phyloP scores from a whole-genome alignment of 2,797 vertebrate species.

The Chelonia mydas region DNA sequence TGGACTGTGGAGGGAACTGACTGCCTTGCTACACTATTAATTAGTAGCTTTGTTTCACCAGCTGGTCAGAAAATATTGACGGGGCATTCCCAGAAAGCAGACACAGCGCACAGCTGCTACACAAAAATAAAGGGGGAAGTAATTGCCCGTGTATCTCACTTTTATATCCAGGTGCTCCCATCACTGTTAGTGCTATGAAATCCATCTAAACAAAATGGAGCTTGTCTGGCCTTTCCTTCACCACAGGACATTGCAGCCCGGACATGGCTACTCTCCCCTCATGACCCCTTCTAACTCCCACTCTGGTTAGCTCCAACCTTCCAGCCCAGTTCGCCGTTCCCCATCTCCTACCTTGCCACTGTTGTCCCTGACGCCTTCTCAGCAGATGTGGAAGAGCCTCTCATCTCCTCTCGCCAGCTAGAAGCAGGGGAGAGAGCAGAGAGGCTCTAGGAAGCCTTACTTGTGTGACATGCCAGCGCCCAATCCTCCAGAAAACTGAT shows the following conservation, averaged over 20 bases:
- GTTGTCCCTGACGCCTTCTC: background rate
- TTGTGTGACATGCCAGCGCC: background rate
- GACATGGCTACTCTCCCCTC: background rate
- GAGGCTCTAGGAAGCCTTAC: background rate
- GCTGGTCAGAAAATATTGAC: background rate
- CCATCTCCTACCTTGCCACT: background rate
- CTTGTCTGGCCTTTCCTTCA: background rate
- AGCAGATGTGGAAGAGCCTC: background rate
- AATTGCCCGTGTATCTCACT: background rate
- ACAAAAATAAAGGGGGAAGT: background rate
- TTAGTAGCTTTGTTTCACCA: slow-evolving; percentile 11
- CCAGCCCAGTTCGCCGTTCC: background rate
- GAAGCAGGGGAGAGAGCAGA: background rate
- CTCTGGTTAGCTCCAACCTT: background rate
- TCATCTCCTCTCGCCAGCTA: background rate
- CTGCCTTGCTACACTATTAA: background rate
- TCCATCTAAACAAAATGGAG: background rate
- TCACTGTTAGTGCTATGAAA: background rate
- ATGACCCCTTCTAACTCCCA: background rate
- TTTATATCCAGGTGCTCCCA: background rate
- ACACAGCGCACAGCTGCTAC: background rate
- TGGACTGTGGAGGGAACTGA: background rate
- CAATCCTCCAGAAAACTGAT: background rate
- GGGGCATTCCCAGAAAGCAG: background rate
- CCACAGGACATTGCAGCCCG: background rate